Percentiles rank a stretch among this genome's conserved stretches.
phyloP scores from a whole-genome alignment of 2,113 vertebrate species.

The Hydrochoerus hydrochaeris region DNA sequence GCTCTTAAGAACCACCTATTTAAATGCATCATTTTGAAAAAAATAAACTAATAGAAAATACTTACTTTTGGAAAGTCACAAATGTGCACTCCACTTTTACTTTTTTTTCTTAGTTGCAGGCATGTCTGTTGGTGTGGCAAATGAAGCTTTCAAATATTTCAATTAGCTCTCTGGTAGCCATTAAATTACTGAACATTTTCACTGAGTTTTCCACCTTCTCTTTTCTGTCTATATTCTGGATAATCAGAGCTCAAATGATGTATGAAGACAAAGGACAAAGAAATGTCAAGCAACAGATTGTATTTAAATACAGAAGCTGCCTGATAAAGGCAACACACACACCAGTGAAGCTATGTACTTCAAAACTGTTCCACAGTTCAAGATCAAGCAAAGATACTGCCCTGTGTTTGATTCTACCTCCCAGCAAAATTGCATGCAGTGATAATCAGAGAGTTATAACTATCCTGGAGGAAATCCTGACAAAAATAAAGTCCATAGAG shows the following conservation, averaged over 20 bases:
- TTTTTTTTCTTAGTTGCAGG: background rate
- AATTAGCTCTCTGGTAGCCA: background rate
- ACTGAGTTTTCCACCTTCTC: background rate
- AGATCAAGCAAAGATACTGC: background rate
- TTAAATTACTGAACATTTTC: constrained; percentile 48
- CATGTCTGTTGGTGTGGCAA: background rate
- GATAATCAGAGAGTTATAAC: constrained; percentile 44
- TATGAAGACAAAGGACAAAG: constrained; percentile 7
- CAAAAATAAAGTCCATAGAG: constrained; percentile 54
- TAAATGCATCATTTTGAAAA: background rate
- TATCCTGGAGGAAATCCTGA: constrained; percentile 34
- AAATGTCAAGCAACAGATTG: constrained; percentile 21
- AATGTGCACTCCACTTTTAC: background rate
- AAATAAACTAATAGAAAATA: background rate
- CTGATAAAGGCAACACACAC: background rate
- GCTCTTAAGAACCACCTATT: background rate
- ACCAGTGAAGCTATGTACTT: background rate
- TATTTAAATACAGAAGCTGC: constrained; percentile 51
- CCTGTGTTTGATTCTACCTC: background rate
- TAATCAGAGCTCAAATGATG: constrained; percentile 20
- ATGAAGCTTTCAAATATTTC: background rate
- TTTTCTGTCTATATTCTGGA: background rate
- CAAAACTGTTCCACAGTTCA: background rate
- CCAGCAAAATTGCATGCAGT: background rate
- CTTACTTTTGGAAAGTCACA: background rate